phyloP scores from a whole-genome alignment of 2,113 vertebrate genomes.

The Furnarius figulus region DNA sequence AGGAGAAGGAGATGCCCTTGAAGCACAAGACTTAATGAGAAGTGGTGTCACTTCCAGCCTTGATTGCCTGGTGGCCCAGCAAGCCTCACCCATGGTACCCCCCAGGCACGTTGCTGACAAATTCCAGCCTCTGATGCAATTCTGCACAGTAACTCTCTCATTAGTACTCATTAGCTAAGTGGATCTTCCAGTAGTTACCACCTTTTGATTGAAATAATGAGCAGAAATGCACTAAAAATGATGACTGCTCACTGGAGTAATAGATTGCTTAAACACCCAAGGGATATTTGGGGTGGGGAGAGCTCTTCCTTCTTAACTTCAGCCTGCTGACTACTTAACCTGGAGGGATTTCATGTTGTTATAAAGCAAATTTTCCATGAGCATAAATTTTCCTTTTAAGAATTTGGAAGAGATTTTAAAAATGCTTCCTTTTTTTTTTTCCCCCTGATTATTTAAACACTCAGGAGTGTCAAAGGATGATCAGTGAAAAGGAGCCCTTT shows the following conservation, averaged over 20 bases:
- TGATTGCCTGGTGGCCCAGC: not conserved
- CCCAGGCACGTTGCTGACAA: not conserved
- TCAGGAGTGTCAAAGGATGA: not conserved
- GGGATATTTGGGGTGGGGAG: not conserved
- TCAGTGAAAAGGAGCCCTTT: not conserved
- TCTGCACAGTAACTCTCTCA: not conserved
- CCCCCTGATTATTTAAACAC: not conserved
- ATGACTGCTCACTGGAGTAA: not conserved
- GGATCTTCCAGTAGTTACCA: not conserved
- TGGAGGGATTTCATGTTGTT: not conserved
- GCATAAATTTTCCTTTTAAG: not conserved
- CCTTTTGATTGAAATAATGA: conserved; percentile 4
- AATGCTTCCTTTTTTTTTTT: not conserved
- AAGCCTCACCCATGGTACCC: not conserved
- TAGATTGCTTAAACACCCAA: not conserved
- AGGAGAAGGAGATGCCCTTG: not conserved
- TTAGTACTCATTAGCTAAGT: not conserved
- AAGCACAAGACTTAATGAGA: not conserved
- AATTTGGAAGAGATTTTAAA: not conserved
- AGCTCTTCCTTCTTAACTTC: not conserved
- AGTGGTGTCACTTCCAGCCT: not conserved
- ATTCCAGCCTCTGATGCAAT: not conserved
- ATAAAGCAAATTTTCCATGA: not conserved
- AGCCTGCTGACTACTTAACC: not conserved
- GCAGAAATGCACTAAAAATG: not conserved